These are phyloP conservation scores for Ia io DNA, from an alignment of 2,113 vertebrate genomes.

Conservation along the genomic window DNA sequence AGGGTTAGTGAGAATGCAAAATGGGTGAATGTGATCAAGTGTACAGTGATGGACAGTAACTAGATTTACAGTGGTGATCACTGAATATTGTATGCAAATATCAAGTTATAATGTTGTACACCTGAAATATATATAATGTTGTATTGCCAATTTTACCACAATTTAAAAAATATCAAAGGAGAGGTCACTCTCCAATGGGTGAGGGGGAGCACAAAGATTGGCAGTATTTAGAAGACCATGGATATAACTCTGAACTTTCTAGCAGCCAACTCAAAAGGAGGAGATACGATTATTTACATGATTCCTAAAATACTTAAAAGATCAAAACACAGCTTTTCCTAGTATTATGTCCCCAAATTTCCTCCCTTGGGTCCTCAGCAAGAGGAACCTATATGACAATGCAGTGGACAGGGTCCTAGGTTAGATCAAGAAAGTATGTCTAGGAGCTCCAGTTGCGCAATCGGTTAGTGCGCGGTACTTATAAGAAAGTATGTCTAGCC, in stretches of 20 bases:
- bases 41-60: background rate
- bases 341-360: background rate
- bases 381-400: background rate
- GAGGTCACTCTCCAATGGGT: background rate
- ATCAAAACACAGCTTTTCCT: background rate
- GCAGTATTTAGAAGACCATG: background rate
- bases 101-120: background rate
- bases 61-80: background rate
- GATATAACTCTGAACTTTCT: background rate
- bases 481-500: background rate
- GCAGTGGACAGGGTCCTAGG: background rate
- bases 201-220: background rate
- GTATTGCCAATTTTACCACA: background rate
- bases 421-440: background rate
- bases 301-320: background rate
- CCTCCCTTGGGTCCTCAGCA: background rate
- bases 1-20: background rate
- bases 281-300: background rate
- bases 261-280: background rate
- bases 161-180: background rate
- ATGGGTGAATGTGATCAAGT: background rate
- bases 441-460: too few relatives aligned
- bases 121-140: background rate
- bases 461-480: too few relatives aligned
- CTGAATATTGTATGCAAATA: background rate